Percentiles rank a stretch among this genome's conserved stretches.
These are phyloP conservation scores for Meloidogyne exigua DNA, from an alignment of 1,140 invertebrate species.

Conservation along the genomic window DNA sequence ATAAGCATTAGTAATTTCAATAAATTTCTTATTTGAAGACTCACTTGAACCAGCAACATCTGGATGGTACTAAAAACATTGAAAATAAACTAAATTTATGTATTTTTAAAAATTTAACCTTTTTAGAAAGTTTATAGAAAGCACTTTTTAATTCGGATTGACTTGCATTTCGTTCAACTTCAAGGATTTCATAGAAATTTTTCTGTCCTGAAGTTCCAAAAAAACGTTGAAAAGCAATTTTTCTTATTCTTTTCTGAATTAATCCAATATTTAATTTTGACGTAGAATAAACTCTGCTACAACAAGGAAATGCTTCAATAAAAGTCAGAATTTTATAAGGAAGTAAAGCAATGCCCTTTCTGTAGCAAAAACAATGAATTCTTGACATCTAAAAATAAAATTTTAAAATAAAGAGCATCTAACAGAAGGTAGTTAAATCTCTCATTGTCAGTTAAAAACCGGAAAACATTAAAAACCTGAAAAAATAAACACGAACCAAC, in stretches of 20 bases:
- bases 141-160: slow-evolving; percentile 19
- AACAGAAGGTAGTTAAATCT: too few species aligned
- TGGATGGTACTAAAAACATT: slow-evolving; percentile 26
- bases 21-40: slow-evolving; percentile 16
- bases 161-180: not conserved
- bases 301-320: not conserved
- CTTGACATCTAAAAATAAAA: not conserved
- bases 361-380: not conserved
- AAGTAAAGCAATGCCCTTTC: not conserved
- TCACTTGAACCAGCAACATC: slow-evolving; percentile 24
- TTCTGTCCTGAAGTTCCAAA: not conserved
- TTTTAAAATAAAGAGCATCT: not conserved
- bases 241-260: not conserved
- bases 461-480: too few species aligned
- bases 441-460: too few species aligned
- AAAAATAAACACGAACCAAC: too few species aligned
- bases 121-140: slow-evolving; percentile 24
- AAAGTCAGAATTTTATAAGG: not conserved
- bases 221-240: not conserved
- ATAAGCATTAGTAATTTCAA: slow-evolving; percentile 29
- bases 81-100: not conserved
- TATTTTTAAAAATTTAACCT: not conserved
- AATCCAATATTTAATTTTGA: not conserved
- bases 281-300: not conserved
- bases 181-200: slow-evolving; percentile 18